Evolutionary conservation across 2,113 vertebrate species (phyloP), one percentile per base, ranked within the genome.

Genomic region (Vulpes ferrilata): DNA sequence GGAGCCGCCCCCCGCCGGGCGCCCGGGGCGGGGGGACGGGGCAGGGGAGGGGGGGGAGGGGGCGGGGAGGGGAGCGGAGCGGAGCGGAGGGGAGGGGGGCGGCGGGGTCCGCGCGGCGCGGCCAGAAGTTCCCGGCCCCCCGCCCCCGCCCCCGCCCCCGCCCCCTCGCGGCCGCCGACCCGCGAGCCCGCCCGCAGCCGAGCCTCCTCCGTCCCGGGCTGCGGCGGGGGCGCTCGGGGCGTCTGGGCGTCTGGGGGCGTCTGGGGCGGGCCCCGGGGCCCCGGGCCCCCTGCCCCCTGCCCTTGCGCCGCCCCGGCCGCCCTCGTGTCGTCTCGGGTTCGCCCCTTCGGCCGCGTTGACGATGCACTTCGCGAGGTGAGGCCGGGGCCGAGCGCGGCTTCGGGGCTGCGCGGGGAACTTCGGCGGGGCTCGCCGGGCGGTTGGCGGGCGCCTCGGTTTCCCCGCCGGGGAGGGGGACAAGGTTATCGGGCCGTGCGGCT

Each of bases 371-470:
- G 43, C 43, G 43, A 6, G 43, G 43, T 1, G 43, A 43, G 43
- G 43, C 43, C 6, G 43, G 43, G 43, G 7, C 43, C 6, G 1
- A 6, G 43, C 4, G 43, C 43, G 43, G 43, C 43, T 0, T 43
- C 43, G 43, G 35, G 35, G n/a, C 35, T 35, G 35, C 35, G 35
- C 35, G 35, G 35, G 35, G 35, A 35, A 35, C 35, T 35, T 35
- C 35, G 35, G 35, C 35, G 35, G 43, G 43, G 43, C 43, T 1
- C 43, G 43, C 43, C 4, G 43, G 43, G 1, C 7, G 0, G 43
- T 7, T 7, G 5, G 43, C 20, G 57, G 94, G 4, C 76, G 74
- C 93, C 95, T 96, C 95, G 81, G 95, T 96, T 92, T 98, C 64
- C 59, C 90, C 59, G n/a, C 74, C 67, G 38, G 38, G 38, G 4